Evolutionary conservation across 2,888 invertebrate species (phyloP).

Genomic region (Acanthosepion lycidas): DNA sequence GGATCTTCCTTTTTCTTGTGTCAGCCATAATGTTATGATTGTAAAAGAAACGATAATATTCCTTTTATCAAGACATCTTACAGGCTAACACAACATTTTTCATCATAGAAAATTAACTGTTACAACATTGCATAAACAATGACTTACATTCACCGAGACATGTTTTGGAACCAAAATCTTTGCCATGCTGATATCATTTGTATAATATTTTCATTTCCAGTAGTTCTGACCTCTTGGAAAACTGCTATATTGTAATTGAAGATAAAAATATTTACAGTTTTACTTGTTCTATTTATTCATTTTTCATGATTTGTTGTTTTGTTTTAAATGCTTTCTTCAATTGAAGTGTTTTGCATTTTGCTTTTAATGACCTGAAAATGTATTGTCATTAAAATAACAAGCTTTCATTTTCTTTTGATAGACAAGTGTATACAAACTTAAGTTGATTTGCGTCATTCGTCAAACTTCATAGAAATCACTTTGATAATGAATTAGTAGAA

Average conservation of each 20-base stretch:
- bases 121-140: not conserved
- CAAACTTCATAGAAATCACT: too few relatives aligned
- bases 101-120: not conserved
- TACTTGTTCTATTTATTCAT: not conserved
- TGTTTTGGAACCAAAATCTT: not conserved
- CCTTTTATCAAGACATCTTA: not conserved
- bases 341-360: too few relatives aligned
- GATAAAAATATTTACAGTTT: slow-evolving; percentile 11
- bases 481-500: too few relatives aligned
- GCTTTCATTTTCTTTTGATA: too few relatives aligned
- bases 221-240: not conserved
- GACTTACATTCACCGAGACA: not conserved
- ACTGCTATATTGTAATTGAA: slow-evolving; percentile 23
- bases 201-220: not conserved
- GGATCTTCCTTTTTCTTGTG: not conserved
- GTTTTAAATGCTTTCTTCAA: not conserved
- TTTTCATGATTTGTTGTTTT: not conserved
- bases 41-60: not conserved
- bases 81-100: not conserved
- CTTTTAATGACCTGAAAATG: too few relatives aligned
- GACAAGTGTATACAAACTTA: too few relatives aligned
- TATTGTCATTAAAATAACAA: too few relatives aligned
- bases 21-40: not conserved
- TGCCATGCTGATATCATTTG: slow-evolving; percentile 9
- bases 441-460: too few relatives aligned